Evolutionary conservation across 1,140 invertebrate genomes (phyloP), one percentile per base, ranked within the genome.

Genomic region (Paracyclopina nana): DNA sequence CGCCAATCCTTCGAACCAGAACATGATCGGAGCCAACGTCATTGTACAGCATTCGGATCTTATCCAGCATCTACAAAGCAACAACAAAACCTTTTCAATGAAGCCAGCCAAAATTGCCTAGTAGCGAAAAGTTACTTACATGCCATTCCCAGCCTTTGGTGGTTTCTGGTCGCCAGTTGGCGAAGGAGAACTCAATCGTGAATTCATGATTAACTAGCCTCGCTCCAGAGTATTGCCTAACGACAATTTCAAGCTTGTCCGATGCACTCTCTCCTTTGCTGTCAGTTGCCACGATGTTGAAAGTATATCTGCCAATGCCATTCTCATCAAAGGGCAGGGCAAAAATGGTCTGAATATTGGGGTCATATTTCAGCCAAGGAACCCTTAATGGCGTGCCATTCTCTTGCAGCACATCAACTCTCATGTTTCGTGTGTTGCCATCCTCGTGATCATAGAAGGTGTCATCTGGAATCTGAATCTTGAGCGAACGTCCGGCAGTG

Each of bases 261-360:
- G n/a, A 2, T 2, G 34, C 34, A 5, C 20, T 20, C 34, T 16
- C 5, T 38, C 34, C 34, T 5, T n/a, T 20, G 5, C 4, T n/a
- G 20, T 38, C 20, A 2, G n/a, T 3, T 8, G 34, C 34, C 14
- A 38, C 20, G 5, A 38, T 5, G 2, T 16, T 20, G 34, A 38
- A 38, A 38, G 34, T 16, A n/a, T 20, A 38, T 5, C 34, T n/a
- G 3, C 34, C 34, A 38, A 38, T 38, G n/a, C 14, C 20, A 49
- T 31, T 49, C 31, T 49, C 46, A n/a, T 49, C 46, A 16, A 49
- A n/a, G 24, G 24, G 24, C 18, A n/a, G n/a, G n/a, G n/a, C n/a
- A n/a, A n/a, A n/a, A n/a, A n/a, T n/a, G n/a, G n/a, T n/a, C n/a
- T n/a, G n/a, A n/a, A n/a, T n/a, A n/a, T n/a, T n/a, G n/a, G n/a